Evolutionary conservation across 2,888 invertebrate species (phyloP).

Genomic region (Gryllus longicercus): DNA sequence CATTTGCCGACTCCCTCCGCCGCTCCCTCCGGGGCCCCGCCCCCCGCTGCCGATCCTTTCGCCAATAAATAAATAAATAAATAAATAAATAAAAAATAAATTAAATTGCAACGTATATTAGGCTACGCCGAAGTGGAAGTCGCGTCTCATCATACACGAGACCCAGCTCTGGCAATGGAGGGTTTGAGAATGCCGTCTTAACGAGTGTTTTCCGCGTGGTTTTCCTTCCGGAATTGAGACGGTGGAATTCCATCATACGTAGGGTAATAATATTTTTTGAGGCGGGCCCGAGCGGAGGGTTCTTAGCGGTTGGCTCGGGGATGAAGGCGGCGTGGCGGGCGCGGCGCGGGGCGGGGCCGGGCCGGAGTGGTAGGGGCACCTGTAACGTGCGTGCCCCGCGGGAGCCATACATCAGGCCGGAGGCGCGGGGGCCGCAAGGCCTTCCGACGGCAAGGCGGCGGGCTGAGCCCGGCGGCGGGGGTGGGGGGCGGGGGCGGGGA

Average conservation of each 20-base stretch:
- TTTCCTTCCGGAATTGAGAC: background rate
- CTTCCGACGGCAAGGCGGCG: background rate
- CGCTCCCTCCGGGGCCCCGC: background rate
- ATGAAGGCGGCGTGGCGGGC: background rate
- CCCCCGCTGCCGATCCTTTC: background rate
- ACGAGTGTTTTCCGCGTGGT: background rate
- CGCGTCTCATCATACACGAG: background rate
- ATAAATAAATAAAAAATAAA: background rate
- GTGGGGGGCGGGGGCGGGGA: background rate
- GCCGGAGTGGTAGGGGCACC: slow-evolving; percentile 12
- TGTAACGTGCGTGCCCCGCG: slow-evolving; percentile 24
- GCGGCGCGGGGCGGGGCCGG: background rate
- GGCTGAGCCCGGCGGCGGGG: background rate
- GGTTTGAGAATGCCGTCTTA: background rate
- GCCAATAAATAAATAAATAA: too few species aligned
- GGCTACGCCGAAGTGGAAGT: background rate
- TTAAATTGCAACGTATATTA: background rate
- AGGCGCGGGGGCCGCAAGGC: background rate
- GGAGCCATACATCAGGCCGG: slow-evolving; percentile 29
- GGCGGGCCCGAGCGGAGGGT: background rate
- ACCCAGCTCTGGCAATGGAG: background rate
- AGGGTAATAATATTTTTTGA: slow-evolving; percentile 22
- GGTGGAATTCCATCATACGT: background rate
- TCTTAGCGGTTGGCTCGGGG: background rate
- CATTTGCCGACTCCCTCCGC: background rate